Percentiles rank a stretch among this genome's conserved stretches.
phyloP scores from a whole-genome alignment of 2,797 vertebrate genomes.

The Smutsia temminckii region DNA sequence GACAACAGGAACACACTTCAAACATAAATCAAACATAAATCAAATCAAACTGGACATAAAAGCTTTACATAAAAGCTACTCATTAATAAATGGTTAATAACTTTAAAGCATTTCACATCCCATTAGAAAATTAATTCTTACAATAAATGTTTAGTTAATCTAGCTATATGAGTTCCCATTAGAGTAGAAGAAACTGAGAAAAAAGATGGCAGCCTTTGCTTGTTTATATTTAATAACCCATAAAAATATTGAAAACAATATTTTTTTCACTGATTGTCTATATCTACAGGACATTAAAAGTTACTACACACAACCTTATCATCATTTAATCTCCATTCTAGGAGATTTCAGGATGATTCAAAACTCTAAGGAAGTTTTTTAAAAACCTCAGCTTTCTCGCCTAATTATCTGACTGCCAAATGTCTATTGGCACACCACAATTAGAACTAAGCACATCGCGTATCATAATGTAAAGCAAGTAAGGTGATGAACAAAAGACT shows the following conservation, averaged over 20 bases:
- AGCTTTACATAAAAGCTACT: conserved; percentile 60
- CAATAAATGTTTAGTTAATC: conserved; percentile 21
- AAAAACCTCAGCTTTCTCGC: not conserved
- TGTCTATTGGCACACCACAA: not conserved
- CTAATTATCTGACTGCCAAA: not conserved
- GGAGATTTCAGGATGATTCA: conserved; percentile 14
- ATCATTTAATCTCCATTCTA: conserved; percentile 32
- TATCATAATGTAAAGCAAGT: not conserved
- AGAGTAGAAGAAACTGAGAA: conserved; percentile 39
- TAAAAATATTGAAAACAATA: conserved; percentile 27
- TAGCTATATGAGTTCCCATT: conserved; percentile 2
- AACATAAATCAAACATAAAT: conserved; percentile 47
- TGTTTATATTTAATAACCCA: conserved; percentile 25
- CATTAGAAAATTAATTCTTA: conserved; percentile 60
- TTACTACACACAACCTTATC: not conserved
- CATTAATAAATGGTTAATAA: conserved; percentile 46
- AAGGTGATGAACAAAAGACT: not conserved
- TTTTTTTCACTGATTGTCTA: not conserved
- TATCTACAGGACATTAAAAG: conserved; percentile 27
- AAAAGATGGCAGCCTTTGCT: conserved; percentile 21
- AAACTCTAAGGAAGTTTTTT: conserved; percentile 20
- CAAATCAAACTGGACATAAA: no score
- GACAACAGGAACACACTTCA: conserved; percentile 53
- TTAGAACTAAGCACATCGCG: not conserved
- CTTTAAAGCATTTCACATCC: conserved; percentile 47